Evolutionary conservation across 1,140 invertebrate genomes (phyloP).

Genomic region (Bombus waltoni): DNA sequence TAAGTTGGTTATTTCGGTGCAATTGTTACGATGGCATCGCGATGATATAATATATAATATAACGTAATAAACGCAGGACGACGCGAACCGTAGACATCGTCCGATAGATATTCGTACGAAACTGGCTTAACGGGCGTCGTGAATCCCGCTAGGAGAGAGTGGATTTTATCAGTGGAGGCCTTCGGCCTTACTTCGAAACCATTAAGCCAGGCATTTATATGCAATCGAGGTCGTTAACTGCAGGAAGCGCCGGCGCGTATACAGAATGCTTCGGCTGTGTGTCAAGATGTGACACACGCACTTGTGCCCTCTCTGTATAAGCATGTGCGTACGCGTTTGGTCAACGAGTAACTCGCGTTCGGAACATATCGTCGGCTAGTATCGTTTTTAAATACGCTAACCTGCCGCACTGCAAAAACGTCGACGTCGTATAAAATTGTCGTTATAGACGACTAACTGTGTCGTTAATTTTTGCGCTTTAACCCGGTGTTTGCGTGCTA

Average conservation of each 20-base stretch:
- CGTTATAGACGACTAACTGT: accelerated
- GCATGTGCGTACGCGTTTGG: background rate
- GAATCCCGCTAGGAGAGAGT: conserved; percentile 37
- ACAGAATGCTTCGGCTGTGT: conserved; percentile 38
- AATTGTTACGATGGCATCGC: background rate
- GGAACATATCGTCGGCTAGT: background rate
- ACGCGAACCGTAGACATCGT: background rate
- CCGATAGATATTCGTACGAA: conserved; percentile 1
- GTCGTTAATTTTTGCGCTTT: too few relatives aligned
- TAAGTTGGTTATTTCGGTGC: background rate
- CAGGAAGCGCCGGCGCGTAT: conserved; percentile 75
- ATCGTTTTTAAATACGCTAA: background rate
- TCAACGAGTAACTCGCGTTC: too few relatives aligned
- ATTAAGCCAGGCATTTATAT: conserved; percentile 78
- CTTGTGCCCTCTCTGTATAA: background rate
- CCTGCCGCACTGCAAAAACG: background rate
- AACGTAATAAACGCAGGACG: accelerated
- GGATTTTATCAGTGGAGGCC: conserved; percentile 59
- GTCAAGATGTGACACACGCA: conserved; percentile 41
- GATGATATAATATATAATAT: background rate
- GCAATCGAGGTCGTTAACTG: conserved; percentile 80
- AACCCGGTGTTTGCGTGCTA: too few relatives aligned
- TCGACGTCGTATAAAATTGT: too few relatives aligned
- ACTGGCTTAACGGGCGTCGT: conserved; percentile 23
- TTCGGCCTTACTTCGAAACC: conserved; percentile 75